These are phyloP conservation scores for Heterocephalus glaber DNA, from an alignment of 2,113 vertebrate species.

Conservation along the genomic window DNA sequence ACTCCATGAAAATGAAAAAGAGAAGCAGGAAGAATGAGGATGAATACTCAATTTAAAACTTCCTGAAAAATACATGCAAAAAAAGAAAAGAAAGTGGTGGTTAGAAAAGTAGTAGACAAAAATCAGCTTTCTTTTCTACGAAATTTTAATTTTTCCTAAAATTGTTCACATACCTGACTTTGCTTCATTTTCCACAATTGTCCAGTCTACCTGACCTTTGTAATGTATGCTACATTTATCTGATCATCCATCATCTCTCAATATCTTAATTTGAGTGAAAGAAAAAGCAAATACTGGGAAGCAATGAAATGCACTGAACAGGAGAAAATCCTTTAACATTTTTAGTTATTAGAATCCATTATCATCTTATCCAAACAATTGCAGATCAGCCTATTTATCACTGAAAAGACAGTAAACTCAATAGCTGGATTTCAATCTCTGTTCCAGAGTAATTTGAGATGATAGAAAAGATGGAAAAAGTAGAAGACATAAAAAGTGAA, in stretches of 20 bases:
- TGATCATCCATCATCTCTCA: background rate
- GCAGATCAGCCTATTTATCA: constrained; percentile 17
- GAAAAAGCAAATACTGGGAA: constrained; percentile 65
- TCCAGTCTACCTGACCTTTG: background rate
- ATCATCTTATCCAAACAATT: constrained; percentile 70
- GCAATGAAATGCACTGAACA: constrained; percentile 60
- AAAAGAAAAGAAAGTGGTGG: background rate
- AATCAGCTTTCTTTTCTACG: background rate
- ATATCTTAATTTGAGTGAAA: constrained; percentile 57
- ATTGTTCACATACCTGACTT: background rate
- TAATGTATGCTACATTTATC: background rate
- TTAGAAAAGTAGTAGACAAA: background rate
- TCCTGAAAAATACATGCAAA: constrained; percentile 13
- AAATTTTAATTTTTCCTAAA: background rate
- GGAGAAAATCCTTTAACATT: constrained; percentile 41
- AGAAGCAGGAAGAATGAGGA: constrained; percentile 41
- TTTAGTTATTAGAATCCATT: constrained; percentile 71
- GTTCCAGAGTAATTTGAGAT: constrained; percentile 54
- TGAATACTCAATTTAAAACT: background rate
- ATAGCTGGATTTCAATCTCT: constrained; percentile 59
- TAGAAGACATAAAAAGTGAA: constrained; percentile 64
- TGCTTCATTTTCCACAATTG: constrained; percentile 16
- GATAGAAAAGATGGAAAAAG: constrained; percentile 59
- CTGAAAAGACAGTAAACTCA: constrained; percentile 56
- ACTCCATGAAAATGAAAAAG: constrained; percentile 6